A percentile compares a stretch with the other conserved stretches of the same genome.
phyloP scores from a whole-genome alignment of 1,140 invertebrate species.

The Drosophila willistoni region DNA sequence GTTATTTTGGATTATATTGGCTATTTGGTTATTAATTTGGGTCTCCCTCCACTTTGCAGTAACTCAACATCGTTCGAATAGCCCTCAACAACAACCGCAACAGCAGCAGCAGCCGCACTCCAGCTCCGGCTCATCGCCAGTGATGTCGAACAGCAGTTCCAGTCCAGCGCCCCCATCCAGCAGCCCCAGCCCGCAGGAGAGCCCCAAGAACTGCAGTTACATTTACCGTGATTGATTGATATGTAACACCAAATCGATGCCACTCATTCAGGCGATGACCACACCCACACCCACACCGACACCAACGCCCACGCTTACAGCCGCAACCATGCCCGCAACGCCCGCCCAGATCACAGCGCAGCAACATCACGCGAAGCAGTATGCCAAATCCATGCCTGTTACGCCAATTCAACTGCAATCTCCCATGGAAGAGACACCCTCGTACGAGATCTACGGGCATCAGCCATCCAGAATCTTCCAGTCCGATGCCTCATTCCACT shows the following conservation, averaged over 20 bases:
- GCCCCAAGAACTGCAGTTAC: constrained; percentile 83
- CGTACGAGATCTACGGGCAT: constrained; percentile 65
- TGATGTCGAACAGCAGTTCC: constrained; percentile 83
- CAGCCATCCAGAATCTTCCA: constrained; percentile 29
- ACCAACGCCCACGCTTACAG: constrained; percentile 1
- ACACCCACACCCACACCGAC: constrained; percentile 40
- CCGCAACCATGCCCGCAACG: constrained; percentile 10
- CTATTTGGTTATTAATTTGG: constrained; percentile 23
- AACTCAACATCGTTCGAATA: constrained; percentile 83
- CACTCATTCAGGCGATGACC: constrained; percentile 75
- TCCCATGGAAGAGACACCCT: constrained; percentile 62
- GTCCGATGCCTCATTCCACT: constrained; percentile 48
- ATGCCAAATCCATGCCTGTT: constrained; percentile 77
- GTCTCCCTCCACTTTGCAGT: constrained; percentile 59
- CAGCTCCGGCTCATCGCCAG: constrained; percentile 82
- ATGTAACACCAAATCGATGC: constrained; percentile 83
- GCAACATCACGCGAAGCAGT: constrained; percentile 42
- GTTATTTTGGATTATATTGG: constrained; percentile 10
- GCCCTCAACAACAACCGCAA: constrained; percentile 72
- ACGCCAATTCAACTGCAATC: constrained; percentile 77
- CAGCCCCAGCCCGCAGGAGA: constrained; percentile 83
- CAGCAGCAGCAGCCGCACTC: constrained; percentile 73
- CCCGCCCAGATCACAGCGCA: constrained; percentile 23
- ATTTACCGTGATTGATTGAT: constrained; percentile 84
- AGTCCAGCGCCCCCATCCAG: constrained; percentile 83